Evolutionary conservation across 2,113 vertebrate species (phyloP).

Genomic region (Macquaria australasica): DNA sequence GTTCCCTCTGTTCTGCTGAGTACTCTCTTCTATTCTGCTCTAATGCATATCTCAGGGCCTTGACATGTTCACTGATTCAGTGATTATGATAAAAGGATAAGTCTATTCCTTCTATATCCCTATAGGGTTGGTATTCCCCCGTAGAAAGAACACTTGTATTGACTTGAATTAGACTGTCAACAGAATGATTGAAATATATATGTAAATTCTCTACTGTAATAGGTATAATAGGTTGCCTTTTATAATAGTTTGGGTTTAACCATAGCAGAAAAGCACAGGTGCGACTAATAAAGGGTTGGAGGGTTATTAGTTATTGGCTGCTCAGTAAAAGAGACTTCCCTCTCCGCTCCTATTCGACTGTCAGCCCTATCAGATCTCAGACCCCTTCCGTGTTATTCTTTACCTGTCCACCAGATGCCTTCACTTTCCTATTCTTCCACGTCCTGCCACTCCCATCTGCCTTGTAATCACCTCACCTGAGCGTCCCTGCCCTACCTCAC

Average conservation of each 20-base stretch:
- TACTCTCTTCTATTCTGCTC: constrained; percentile 18
- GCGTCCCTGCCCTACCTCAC: too few species aligned
- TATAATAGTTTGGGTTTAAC: constrained; percentile 10
- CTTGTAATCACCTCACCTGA: too few species aligned
- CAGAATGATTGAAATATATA: constrained; percentile 28
- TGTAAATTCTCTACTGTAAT: constrained; percentile 33
- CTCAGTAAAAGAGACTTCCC: constrained; percentile 1
- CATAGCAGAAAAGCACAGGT: constrained; percentile 3
- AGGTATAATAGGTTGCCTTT: constrained; percentile 15
- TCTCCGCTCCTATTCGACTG: background rate
- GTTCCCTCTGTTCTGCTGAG: constrained; percentile 38
- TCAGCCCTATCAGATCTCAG: constrained; percentile 1
- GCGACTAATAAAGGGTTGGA: constrained; percentile 14
- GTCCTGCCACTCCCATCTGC: too few species aligned
- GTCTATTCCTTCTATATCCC: constrained; percentile 8
- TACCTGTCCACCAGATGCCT: too few species aligned
- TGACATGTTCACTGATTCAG: constrained; percentile 40
- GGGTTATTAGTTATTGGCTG: constrained; percentile 19
- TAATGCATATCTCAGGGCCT: constrained; percentile 56
- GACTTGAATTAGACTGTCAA: constrained; percentile 51
- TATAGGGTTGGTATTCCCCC: background rate
- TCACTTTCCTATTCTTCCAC: too few species aligned
- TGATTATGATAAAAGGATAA: constrained; percentile 49
- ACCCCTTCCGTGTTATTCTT: too few species aligned
- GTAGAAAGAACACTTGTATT: background rate